Conservation (phyloP, 2,888 invertebrate species). For the Pachymerium ferrugineum region DNA sequence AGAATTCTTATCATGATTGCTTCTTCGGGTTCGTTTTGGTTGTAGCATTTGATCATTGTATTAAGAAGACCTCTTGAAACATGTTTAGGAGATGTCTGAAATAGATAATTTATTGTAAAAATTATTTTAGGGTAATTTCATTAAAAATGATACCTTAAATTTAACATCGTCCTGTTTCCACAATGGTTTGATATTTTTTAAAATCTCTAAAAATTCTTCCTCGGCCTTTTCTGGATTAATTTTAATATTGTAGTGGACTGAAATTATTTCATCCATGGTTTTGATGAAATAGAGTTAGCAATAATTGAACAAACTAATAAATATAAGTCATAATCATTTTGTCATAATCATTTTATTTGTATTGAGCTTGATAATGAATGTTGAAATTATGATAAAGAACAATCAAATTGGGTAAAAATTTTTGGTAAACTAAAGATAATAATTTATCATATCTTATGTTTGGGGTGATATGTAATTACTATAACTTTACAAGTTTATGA, state of each 20-base stretch:
- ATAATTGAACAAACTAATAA: background rate
- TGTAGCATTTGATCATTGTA: background rate
- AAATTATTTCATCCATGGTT: background rate
- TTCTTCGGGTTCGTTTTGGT: background rate
- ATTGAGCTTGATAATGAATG: too few relatives aligned
- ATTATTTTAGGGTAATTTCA: background rate
- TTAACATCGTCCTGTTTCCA: background rate
- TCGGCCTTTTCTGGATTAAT: background rate
- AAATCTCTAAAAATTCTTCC: background rate
- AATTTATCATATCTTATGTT: too few relatives aligned
- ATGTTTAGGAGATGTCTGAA: background rate
- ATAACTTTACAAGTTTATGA: too few relatives aligned
- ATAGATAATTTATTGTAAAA: background rate
- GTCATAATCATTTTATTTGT: too few relatives aligned
- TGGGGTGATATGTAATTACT: too few relatives aligned
- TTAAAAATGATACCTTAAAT: background rate
- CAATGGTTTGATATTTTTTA: background rate
- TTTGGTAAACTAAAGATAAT: too few relatives aligned
- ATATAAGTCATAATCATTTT: background rate
- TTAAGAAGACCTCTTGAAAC: background rate
- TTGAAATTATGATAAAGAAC: too few relatives aligned
- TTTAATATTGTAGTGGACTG: background rate
- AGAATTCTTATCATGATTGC: constrained; percentile 17
- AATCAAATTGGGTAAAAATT: too few relatives aligned
- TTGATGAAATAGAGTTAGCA: background rate